Evolutionary conservation across 1,140 invertebrate genomes (phyloP), one percentile per base, ranked within the genome.

Genomic region (Procambarus clarkii): DNA sequence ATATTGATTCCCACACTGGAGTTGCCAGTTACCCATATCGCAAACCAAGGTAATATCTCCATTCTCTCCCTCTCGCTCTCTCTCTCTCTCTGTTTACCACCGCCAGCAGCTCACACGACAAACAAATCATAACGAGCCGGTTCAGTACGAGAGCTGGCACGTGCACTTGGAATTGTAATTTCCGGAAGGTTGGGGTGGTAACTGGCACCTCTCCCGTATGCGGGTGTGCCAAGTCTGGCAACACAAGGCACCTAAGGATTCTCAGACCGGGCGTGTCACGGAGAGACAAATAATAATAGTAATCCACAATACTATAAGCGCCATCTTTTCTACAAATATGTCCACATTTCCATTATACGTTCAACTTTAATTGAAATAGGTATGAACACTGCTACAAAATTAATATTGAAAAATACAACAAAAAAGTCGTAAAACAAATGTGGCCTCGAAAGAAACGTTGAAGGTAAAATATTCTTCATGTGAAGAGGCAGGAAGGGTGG

Each of bases 1-100:
- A 90, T 90, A 90, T 90, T 90, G 88, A 90, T 90, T 90, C 88
- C 88, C 88, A 64, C 64, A 45, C 64, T n/a, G 15, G 48, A 83
- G 80, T 90, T 90, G 88, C 88, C 80, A 60, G 69, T 82, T 77
- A 34, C n/a, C n/a, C 34, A 24, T 74, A 74, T 34, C 4, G 34
- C 5, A n/a, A 5, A 21, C n/a, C 7, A 74, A 34, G 24, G n/a
- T 34, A 74, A 74, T 74, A 11, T 74, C 34, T 4, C 69, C 69
- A 5, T 5, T 34, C 45, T 21, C 8, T 79, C 69, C 34, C 34
- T 69, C 60, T 60, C 69, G n/a, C n/a, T 34, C 45, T 3, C 8
- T 79, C 69, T 79, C 69, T 69, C 60, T 60, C 60, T 21, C 69
- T 84, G 58, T 69, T 45, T 69, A n/a, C n/a, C 82, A 34, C 24